Evolutionary conservation across 2,113 vertebrate species (phyloP), one percentile per base, ranked within the genome.

Genomic region (Lamprologus ornatipinnis): DNA sequence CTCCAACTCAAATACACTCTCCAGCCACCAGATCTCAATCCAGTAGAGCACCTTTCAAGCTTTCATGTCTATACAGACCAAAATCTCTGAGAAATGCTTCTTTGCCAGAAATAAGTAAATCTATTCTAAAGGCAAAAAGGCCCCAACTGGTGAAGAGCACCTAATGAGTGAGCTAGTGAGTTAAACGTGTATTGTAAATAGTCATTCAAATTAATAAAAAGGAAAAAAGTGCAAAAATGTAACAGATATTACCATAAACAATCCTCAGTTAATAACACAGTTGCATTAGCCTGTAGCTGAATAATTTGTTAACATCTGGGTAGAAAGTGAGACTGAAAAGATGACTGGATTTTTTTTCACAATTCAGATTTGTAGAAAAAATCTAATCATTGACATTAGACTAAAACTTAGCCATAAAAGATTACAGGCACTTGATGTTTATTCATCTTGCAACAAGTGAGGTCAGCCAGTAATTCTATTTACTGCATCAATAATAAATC

Each of bases 401-500:
- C 37, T 75, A 14, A 57, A 55, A 23, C 70, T 70, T 2, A 80
- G 10, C 13, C 40, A 15, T 75, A 42, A 65, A 49, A 83, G 75
- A 89, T 55, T 33, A 49, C 13, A 73, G 42, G 49, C 26, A 42
- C 31, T 6, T 51, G 84, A 82, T 23, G n/a, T 55, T 87, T 13
- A 33, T 40, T 87, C 15, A 17, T 73, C 28, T 80, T 14, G 17
- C 51, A 68, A 14, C 78, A 75, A 45, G 57, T 73, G 6, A 63
- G 45, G 65, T 84, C 23, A 60, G 4, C 19, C 13, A 13, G 47
- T 91, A 82, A 80, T 55, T 80, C 12, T 57, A 31, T 55, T 87
- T 78, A 47, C 70, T 11, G 47, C 49, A 82, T 89, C 13, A 91
- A 90, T 88, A 83, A 87, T 73, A 83, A 31, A 84, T 82, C 5